These are phyloP conservation scores for Embiotoca jacksoni DNA, from an alignment of 2,113 vertebrate genomes.

Conservation along the genomic window DNA sequence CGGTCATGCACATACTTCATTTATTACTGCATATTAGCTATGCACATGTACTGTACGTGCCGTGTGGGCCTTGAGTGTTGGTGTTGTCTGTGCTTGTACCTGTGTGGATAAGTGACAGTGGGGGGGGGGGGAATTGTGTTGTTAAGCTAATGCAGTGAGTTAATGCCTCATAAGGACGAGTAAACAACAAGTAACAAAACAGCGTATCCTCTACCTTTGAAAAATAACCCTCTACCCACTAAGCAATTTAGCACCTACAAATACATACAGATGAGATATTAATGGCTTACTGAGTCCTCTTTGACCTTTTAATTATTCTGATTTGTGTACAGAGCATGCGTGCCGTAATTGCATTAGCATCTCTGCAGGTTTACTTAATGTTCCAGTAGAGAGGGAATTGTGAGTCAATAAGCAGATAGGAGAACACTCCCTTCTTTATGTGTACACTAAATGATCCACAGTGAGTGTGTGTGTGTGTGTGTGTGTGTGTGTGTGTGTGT, in stretches of 20 bases:
- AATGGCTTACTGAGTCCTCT: conserved; percentile 73
- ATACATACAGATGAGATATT: conserved; percentile 76
- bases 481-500: conserved; percentile 25
- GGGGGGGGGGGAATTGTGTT: neutral
- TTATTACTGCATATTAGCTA: conserved; percentile 8
- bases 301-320: conserved; percentile 81
- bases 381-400: conserved; percentile 49
- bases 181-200: conserved; percentile 62
- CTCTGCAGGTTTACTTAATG: conserved; percentile 71
- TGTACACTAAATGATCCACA: conserved; percentile 25
- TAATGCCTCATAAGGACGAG: conserved; percentile 66
- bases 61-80: neutral
- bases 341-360: conserved; percentile 76
- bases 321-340: conserved; percentile 71
- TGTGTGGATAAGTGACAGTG: conserved; percentile 2
- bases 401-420: conserved; percentile 53
- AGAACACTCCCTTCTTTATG: conserved; percentile 44
- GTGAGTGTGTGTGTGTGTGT: conserved; percentile 21
- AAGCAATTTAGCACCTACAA: conserved; percentile 69
- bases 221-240: conserved; percentile 64
- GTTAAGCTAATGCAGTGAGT: conserved; percentile 25
- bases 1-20: conserved; percentile 5
- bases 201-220: conserved; percentile 42
- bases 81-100: neutral
- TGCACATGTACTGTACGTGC: neutral